phyloP scores from a whole-genome alignment of 2,113 vertebrate genomes.

The Cavia aperea region DNA sequence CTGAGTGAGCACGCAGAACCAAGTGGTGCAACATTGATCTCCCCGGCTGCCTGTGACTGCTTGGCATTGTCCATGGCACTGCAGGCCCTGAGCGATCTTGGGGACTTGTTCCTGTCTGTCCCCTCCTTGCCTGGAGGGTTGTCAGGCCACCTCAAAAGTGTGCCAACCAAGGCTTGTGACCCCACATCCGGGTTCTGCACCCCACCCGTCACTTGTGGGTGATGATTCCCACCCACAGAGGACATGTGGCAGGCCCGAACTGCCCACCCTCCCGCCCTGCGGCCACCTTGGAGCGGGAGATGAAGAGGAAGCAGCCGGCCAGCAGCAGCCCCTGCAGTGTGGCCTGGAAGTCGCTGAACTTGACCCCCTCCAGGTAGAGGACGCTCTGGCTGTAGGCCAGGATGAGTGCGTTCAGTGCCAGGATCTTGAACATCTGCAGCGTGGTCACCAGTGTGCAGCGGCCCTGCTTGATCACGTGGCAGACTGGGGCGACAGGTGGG shows the following conservation, averaged over 20 bases:
- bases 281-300: constrained; percentile 94
- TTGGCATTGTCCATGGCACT: not conserved
- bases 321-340: constrained; percentile 93
- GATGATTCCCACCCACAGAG: not conserved
- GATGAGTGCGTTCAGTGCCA: constrained; percentile 94
- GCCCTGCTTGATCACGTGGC: constrained; percentile 98
- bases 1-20: not conserved
- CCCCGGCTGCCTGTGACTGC: not conserved
- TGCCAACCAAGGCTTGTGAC: not conserved
- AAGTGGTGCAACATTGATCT: not conserved
- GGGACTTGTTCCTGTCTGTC: not conserved
- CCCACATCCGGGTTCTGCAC: not conserved
- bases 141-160: not conserved
- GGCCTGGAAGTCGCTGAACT: constrained; percentile 97
- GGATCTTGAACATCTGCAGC: constrained; percentile 98
- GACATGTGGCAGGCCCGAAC: fast-evolving
- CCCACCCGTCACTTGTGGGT: not conserved
- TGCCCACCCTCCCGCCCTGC: too few relatives aligned
- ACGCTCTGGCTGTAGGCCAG: constrained; percentile 98
- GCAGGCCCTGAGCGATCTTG: too few relatives aligned
- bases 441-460: constrained; percentile 96
- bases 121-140: not conserved
- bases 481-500: constrained; percentile 77
- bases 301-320: constrained; percentile 98
- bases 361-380: constrained; percentile 94